Base-by-base conservation (phyloP, 1,140 invertebrate species). In the Helicorthomorpha holstii region DNA sequence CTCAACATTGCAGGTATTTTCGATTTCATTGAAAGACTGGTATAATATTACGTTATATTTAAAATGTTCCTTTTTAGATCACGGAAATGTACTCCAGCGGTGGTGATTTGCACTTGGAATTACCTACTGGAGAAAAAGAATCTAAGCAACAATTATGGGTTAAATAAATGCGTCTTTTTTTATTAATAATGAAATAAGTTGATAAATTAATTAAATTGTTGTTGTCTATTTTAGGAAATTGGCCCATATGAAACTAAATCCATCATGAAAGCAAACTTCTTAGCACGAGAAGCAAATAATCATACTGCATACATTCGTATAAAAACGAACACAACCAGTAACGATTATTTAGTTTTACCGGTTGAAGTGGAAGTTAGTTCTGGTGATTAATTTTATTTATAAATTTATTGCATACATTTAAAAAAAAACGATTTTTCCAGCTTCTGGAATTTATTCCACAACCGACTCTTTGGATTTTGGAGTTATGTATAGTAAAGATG, bases 21-120 rank as follows among this genome's bases (percentile, higher is more conserved):
- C 21, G 3, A 7, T 29, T 49, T 7, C 26, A 42, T 49, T 27
- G 7, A 26, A 10, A 27, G 22, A 23, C 24, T 26, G 12, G 10
- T 7, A 14, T 14, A 49, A 12, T 4, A 7, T 27, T 26, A 42
- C 24, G 12, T 49, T 49, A 23, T 26, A 26, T 42, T 56, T 23
- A 44, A 34, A 43, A 44, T n/a, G 45, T 50, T 26, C 10, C 21
- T 56, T 59, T 64, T 34, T 64, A 87, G 82, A 77, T 92, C 59
- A 73, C 81, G 60, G 85, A 89, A 74, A 79, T 91, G 63, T 92
- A 90, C 72, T 87, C 86, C 58, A 92, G 87, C 68, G 87, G 87
- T 50, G 80, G 83, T 51, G 87, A 91, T 69, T 81, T 95, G 68
- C 83, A 91, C 65, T 69, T 96, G 62, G 85, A 90, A 70, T 73